Evolutionary conservation across 2,888 invertebrate genomes (phyloP).

Genomic region (Caenorhabditis uteleia): DNA sequence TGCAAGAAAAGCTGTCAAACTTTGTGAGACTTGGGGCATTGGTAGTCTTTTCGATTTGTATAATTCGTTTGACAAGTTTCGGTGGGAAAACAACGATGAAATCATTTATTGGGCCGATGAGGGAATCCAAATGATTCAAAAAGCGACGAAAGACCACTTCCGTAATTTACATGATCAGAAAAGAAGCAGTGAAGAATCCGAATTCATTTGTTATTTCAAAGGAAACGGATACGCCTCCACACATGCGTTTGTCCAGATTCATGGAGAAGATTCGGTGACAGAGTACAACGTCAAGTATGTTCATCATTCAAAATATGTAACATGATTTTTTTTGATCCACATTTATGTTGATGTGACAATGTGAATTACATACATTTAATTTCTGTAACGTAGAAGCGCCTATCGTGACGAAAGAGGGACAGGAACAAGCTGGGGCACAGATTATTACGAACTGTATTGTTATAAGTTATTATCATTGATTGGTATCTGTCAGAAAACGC

Average conservation of each 20-base stretch:
- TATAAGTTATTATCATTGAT: constrained; percentile 24
- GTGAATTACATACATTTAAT: no score
- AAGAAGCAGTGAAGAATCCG: constrained; percentile 22
- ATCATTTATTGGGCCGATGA: constrained; percentile 27
- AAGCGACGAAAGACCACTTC: constrained; percentile 24
- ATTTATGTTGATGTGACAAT: no score
- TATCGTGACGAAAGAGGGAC: constrained; percentile 14
- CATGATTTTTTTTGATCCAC: no score
- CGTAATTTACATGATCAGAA: constrained; percentile 20
- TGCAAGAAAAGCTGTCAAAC: constrained; percentile 28
- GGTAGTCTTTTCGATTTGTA: constrained; percentile 22
- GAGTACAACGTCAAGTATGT: constrained; percentile 31
- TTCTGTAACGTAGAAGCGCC: constrained; percentile 23
- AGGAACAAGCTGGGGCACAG: constrained; percentile 9
- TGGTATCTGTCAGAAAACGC: constrained; percentile 13
- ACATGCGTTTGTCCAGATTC: constrained; percentile 23
- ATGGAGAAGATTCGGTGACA: constrained; percentile 21
- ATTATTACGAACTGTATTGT: constrained; percentile 22
- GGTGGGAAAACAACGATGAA: constrained; percentile 16
- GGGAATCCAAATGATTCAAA: constrained; percentile 16
- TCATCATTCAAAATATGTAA: no score
- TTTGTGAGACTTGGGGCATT: constrained; percentile 18
- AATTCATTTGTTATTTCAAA: constrained; percentile 23
- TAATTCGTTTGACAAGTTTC: constrained; percentile 18
- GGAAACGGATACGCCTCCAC: constrained; percentile 13